Conservation (phyloP, 2,113 vertebrate genomes). For the Callopanchax toddi region DNA sequence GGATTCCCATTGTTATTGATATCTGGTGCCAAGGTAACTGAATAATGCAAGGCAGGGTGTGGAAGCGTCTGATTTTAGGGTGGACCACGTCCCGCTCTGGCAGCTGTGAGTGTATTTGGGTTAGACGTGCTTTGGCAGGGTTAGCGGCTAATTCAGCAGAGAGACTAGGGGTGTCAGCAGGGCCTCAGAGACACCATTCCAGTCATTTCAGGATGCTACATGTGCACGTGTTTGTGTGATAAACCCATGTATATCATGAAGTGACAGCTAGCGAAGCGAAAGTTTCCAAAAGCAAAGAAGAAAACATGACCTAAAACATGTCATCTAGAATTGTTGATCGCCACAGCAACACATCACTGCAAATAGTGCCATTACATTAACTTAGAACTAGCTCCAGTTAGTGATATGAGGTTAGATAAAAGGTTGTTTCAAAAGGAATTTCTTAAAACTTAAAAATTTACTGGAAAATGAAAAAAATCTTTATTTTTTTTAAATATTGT, state of each 20-base stretch:
- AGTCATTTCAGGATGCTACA: conserved; percentile 41
- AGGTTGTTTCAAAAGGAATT: no score
- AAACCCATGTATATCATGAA: conserved; percentile 7
- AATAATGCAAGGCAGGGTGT: conserved; percentile 38
- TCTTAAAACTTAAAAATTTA: no score
- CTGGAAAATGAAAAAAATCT: no score
- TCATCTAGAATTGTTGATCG: no score
- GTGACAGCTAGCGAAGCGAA: conserved; percentile 14
- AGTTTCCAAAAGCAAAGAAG: neutral
- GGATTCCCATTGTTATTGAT: conserved; percentile 64
- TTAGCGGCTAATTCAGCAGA: conserved; percentile 49
- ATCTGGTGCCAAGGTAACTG: conserved; percentile 24
- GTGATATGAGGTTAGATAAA: no score
- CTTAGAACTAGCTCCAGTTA: no score
- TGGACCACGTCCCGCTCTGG: conserved; percentile 33
- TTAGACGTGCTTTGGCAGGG: conserved; percentile 55
- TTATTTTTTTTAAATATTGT: no score
- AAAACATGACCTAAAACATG: conserved; percentile 8
- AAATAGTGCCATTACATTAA: no score
- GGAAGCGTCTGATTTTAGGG: conserved; percentile 40
- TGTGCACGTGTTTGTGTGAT: conserved; percentile 12
- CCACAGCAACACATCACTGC: neutral
- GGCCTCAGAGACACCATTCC: conserved; percentile 59
- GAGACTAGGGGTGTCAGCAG: conserved; percentile 63
- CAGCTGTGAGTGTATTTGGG: conserved; percentile 57